phyloP scores from a whole-genome alignment of 2,797 vertebrate genomes.

The Spheniscus humboldti region DNA sequence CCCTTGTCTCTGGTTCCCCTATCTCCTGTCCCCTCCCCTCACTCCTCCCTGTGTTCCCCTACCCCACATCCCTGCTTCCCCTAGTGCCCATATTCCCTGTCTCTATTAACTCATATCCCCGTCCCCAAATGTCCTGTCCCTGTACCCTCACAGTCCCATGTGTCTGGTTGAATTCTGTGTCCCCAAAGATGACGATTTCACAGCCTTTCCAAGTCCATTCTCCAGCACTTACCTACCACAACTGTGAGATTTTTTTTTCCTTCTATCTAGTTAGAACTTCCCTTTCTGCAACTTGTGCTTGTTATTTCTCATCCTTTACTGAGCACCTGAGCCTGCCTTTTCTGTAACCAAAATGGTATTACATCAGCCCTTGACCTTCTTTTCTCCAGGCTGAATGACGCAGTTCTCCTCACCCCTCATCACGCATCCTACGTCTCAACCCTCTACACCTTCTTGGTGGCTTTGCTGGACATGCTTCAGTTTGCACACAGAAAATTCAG shows the following conservation, averaged over 20 bases:
- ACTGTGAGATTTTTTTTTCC: neutral
- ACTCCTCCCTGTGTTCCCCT: too few relatives aligned
- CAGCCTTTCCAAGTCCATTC: neutral
- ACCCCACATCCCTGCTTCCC: accelerated
- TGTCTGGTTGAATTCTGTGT: neutral
- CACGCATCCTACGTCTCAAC: neutral
- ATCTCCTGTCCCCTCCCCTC: neutral
- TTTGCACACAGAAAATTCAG: neutral
- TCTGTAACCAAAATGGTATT: neutral
- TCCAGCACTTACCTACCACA: neutral
- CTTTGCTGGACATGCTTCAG: neutral
- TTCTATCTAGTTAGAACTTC: neutral
- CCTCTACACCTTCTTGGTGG: neutral
- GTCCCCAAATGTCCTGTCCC: neutral
- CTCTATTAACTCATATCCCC: neutral
- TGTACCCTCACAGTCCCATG: accelerated
- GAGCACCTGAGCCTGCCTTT: neutral
- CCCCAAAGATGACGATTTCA: neutral
- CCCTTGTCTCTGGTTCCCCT: neutral
- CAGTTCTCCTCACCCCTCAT: neutral
- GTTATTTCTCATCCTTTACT: neutral
- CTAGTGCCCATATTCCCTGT: too few relatives aligned
- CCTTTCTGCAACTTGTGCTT: neutral
- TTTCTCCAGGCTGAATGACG: neutral
- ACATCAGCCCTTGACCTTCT: neutral